phyloP scores from a whole-genome alignment of 1,140 invertebrate species.

The Drosophila pectinifera region DNA sequence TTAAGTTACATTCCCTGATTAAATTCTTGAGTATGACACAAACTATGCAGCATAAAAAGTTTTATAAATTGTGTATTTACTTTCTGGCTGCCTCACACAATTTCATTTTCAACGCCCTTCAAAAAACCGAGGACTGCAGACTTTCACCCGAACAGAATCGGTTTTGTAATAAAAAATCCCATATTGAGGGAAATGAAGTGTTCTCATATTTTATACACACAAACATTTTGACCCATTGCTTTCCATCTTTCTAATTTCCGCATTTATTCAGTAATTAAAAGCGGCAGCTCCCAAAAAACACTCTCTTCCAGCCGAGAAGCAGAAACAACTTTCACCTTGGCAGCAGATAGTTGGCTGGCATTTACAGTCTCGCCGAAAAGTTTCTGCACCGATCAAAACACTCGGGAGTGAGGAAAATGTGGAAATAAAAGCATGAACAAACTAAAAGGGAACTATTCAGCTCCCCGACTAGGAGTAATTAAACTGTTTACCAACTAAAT shows the following conservation, averaged over 20 bases:
- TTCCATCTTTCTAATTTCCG: slow-evolving; percentile 51
- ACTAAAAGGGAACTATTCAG: slow-evolving; percentile 8
- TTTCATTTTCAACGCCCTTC: slow-evolving; percentile 49
- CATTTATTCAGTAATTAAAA: slow-evolving; percentile 55
- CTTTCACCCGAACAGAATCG: slow-evolving; percentile 29
- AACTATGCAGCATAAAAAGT: background rate
- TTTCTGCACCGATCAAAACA: slow-evolving; percentile 26
- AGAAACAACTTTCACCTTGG: slow-evolving; percentile 51
- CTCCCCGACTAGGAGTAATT: slow-evolving; percentile 30
- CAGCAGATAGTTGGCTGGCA: slow-evolving; percentile 1
- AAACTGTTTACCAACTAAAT: slow-evolving; percentile 53
- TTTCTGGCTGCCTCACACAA: background rate
- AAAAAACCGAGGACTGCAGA: slow-evolving; percentile 3
- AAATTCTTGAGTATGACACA: slow-evolving; percentile 6
- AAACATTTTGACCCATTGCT: slow-evolving; percentile 17
- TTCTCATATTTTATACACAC: slow-evolving; percentile 25
- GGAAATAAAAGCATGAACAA: slow-evolving; percentile 18
- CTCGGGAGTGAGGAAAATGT: slow-evolving; percentile 6
- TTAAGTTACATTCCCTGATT: background rate
- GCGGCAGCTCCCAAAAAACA: slow-evolving; percentile 24
- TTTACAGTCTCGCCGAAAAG: slow-evolving; percentile 44
- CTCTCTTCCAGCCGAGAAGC: slow-evolving; percentile 25
- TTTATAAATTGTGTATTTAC: background rate
- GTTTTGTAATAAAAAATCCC: slow-evolving; percentile 8
- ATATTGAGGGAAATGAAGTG: slow-evolving; percentile 17